Base-by-base conservation (phyloP, 1,140 invertebrate genomes). In the Ganaspis sp. region DNA sequence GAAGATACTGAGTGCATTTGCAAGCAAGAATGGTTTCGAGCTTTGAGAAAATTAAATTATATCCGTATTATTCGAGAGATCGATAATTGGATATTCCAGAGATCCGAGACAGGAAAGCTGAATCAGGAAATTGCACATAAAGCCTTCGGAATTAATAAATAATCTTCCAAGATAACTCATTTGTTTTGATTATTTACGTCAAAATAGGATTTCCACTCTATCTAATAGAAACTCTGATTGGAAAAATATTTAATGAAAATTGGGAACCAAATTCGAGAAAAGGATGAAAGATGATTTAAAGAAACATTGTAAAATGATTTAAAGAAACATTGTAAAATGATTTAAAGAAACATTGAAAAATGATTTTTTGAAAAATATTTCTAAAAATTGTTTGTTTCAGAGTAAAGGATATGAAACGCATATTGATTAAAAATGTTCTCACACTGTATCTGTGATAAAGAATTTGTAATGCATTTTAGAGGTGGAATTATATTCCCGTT, bases 401-500 rank as follows among this genome's bases (percentile, higher is more conserved):
- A 15, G 40, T 15, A n/a, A 45, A 45, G 40, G 4, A 15, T 45
- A 11, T 4, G 23, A 19, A 58, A 9, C 19, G 8, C 3, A 21
- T 0, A 64, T 64, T 15, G 12, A 29, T 15, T 29, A 9, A 64
- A 12, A n/a, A n/a, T n/a, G n/a, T n/a, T n/a, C 23, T 64, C 15
- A 26, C 4, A 4, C 29, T 29, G 4, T 11, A 3, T 0, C 21
- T 5, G 29, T 26, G 23, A 29, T 26, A 64, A 64, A n/a, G n/a
- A 64, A 64, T 64, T 1, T 49, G 45, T 64, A 26, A 64, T 64
- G 23, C 3, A 26, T 64, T 64, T 64, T 64, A 26, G 54, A 64
- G 42, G 54, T n/a, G 54, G 80, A 78, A 73, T 84, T 83, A 83
- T 77, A 81, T 81, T 81, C 69, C 72, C 49, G 70, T 80, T 83